Evolutionary conservation across 2,888 invertebrate species (phyloP).

Genomic region (Lasioglossum vierecki): DNA sequence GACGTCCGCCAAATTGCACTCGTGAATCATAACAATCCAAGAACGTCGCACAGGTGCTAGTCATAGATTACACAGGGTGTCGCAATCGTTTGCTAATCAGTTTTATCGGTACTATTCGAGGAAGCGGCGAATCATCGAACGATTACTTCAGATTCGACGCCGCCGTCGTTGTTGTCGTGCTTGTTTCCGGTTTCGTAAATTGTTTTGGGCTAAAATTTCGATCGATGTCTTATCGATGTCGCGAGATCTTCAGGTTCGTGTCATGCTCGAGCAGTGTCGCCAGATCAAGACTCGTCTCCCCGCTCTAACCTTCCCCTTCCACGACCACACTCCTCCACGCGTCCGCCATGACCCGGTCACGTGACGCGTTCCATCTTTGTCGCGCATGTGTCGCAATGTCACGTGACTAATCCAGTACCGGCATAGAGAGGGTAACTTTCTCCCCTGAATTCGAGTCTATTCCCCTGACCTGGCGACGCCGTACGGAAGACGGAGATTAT

Average conservation of each 20-base stretch:
- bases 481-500: neutral
- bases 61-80: constrained; percentile 12
- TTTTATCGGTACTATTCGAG: constrained; percentile 23
- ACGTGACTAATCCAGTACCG: neutral
- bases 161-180: neutral
- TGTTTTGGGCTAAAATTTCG: neutral
- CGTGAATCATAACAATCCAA: constrained; percentile 28
- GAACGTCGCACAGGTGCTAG: constrained; percentile 20
- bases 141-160: neutral
- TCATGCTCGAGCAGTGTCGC: neutral
- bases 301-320: no score
- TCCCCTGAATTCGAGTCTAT: neutral
- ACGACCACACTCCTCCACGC: no score
- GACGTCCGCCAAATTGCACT: constrained; percentile 43
- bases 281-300: neutral
- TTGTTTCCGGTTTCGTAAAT: neutral
- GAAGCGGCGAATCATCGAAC: constrained; percentile 2
- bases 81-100: constrained; percentile 34
- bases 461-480: neutral
- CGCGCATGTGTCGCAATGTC: neutral
- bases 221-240: neutral
- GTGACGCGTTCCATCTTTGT: no score
- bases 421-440: neutral
- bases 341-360: no score
- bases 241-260: neutral